phyloP scores from a whole-genome alignment of 35 echinoderm and acorn worm genomes.

The Holothuria glaberrima region DNA sequence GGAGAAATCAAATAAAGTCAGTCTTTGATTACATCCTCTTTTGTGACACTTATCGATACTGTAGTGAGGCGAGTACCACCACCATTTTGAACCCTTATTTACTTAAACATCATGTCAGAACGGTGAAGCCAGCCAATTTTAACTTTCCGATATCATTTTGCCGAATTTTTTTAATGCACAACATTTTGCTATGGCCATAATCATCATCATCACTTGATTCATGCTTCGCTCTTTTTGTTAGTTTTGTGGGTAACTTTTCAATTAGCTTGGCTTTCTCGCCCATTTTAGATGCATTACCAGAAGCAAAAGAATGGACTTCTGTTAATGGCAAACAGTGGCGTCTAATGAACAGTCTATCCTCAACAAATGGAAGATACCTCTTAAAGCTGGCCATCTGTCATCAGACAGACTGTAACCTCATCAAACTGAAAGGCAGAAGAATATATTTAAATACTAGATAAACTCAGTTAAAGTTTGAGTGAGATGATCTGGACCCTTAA shows the following conservation, averaged over 20 bases:
- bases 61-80: background rate
- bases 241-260: background rate
- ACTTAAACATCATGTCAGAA: background rate
- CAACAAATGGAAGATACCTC: background rate
- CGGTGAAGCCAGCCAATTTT: background rate
- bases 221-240: background rate
- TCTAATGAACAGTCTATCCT: background rate
- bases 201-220: background rate
- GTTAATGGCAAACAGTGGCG: background rate
- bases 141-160: background rate
- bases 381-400: background rate
- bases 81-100: background rate
- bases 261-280: background rate
- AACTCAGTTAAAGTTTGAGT: too few species aligned
- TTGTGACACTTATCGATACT: background rate
- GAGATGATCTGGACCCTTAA: too few species aligned
- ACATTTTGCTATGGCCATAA: background rate
- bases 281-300: background rate
- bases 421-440: conserved; percentile 1
- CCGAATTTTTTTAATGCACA: background rate
- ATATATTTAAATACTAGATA: background rate
- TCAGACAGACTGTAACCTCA: background rate
- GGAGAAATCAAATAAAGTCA: background rate
- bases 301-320: background rate
- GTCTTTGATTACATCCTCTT: background rate